phyloP scores from a whole-genome alignment of 1,140 invertebrate genomes.

The Aradophagus sp. region DNA sequence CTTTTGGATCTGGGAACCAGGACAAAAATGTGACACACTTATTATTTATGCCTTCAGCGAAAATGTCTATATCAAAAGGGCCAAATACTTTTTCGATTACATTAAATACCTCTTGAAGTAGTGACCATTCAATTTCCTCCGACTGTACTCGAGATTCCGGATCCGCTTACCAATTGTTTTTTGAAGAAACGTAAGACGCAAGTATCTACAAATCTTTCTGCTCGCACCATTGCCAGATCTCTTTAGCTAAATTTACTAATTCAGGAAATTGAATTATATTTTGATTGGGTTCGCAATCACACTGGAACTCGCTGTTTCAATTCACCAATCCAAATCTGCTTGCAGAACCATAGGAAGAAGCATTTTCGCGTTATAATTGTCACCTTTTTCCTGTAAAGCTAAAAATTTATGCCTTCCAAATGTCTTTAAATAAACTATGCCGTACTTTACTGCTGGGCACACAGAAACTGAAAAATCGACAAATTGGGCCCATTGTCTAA shows the following conservation, averaged over 20 bases:
- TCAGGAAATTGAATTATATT: too few species aligned
- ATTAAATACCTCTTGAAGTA: constrained; percentile 13
- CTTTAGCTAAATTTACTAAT: not conserved
- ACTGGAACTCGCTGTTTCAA: constrained; percentile 1
- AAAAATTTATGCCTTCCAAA: constrained; percentile 10
- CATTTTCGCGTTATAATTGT: constrained; percentile 7
- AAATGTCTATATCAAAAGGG: constrained; percentile 49
- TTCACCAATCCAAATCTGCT: constrained; percentile 12
- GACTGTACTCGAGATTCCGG: constrained; percentile 1
- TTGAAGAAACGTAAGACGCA: constrained; percentile 11
- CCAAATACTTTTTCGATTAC: constrained; percentile 48
- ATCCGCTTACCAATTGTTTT: constrained; percentile 7
- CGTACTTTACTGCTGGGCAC: constrained; percentile 18
- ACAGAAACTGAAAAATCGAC: constrained; percentile 4
- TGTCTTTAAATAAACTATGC: constrained; percentile 1
- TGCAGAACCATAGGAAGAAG: not conserved
- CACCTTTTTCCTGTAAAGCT: constrained; percentile 2
- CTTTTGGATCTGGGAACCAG: constrained; percentile 19
- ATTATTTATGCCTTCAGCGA: constrained; percentile 44
- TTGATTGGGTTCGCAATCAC: too few species aligned
- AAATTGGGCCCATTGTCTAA: constrained; percentile 5
- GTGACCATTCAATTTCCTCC: constrained; percentile 27
- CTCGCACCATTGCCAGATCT: constrained; percentile 14
- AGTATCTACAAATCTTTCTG: constrained; percentile 3
- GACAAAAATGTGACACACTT: constrained; percentile 48